Conservation (phyloP, 35 echinoderm and acorn worm genomes). For the Eucidaris tribuloides region DNA sequence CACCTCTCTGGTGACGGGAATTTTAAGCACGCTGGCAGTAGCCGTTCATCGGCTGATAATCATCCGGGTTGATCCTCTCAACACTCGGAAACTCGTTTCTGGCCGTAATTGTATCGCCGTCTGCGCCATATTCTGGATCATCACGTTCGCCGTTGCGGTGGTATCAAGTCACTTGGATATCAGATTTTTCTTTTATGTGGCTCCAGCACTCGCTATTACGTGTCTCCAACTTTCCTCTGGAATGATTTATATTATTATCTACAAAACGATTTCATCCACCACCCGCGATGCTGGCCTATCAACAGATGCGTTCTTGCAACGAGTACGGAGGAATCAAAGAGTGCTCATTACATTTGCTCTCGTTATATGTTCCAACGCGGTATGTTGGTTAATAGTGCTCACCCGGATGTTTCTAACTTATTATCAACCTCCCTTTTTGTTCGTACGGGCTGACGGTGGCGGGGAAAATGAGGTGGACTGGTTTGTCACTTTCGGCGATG, state of each 20-base stretch:
- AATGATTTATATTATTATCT: not conserved
- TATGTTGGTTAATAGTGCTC: too few relatives aligned
- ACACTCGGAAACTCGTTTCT: not conserved
- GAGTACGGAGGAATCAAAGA: too few relatives aligned
- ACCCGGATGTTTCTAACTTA: too few relatives aligned
- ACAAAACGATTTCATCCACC: not conserved
- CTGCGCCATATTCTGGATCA: not conserved
- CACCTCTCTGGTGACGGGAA: too few relatives aligned
- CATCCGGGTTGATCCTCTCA: not conserved
- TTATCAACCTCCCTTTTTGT: too few relatives aligned
- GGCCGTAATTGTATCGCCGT: not conserved
- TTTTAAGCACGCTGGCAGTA: not conserved
- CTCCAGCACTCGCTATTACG: not conserved
- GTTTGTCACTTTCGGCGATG: too few relatives aligned
- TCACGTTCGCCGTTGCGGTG: not conserved
- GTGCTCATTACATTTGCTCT: too few relatives aligned
- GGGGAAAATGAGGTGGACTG: too few relatives aligned
- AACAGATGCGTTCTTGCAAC: too few relatives aligned
- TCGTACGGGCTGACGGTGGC: too few relatives aligned
- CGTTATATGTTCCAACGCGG: too few relatives aligned
- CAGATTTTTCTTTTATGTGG: not conserved
- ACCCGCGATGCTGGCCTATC: not conserved
- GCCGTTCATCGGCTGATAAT: not conserved
- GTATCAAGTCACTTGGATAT: not conserved
- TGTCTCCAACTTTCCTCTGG: not conserved